A percentile compares a stretch with the other conserved stretches of the same genome.
Conservation (phyloP, 2,113 vertebrate genomes). For the Pleuronectes platessa region DNA sequence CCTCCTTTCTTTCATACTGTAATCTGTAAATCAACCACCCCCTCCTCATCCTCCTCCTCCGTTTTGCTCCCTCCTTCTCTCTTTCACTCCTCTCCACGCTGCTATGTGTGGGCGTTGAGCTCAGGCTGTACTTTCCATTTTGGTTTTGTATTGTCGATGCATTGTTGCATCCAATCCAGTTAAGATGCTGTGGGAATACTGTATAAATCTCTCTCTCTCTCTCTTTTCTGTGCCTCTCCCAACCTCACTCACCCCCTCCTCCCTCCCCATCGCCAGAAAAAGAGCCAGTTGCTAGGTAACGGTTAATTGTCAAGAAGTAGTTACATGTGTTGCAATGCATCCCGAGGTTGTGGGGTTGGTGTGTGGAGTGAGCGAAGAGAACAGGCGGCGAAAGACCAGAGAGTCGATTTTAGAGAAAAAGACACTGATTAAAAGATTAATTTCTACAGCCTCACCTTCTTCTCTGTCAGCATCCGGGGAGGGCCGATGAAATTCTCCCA, state of each 20-base stretch:
- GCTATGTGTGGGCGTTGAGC: conserved; percentile 78
- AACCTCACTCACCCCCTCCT: conserved; percentile 40
- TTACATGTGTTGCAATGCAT: conserved; percentile 84
- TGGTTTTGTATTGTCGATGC: conserved; percentile 79
- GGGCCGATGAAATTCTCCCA: conserved; percentile 47
- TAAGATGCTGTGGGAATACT: conserved; percentile 76
- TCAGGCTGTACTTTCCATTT: conserved; percentile 82
- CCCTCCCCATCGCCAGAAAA: conserved; percentile 70
- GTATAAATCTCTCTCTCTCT: conserved; percentile 68
- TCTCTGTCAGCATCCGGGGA: conserved; percentile 20
- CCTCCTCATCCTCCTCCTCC: conserved; percentile 12
- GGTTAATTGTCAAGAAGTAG: conserved; percentile 88
- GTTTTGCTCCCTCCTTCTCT: conserved; percentile 6
- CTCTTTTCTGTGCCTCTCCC: conserved; percentile 46
- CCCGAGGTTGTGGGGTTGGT: conserved; percentile 76
- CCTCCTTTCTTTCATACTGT: conserved; percentile 23
- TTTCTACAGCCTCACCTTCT: conserved; percentile 27
- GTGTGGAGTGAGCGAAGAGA: conserved; percentile 51
- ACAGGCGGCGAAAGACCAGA: conserved; percentile 41
- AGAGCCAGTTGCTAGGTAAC: conserved; percentile 88
- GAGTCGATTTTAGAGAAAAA: conserved; percentile 6
- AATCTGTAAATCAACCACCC: conserved; percentile 56
- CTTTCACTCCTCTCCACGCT: conserved; percentile 37
- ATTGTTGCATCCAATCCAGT: conserved; percentile 82
- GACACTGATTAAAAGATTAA: conserved; percentile 51